Conservation (phyloP, 2,888 invertebrate genomes). For the Aporophyla lueneburgensis region DNA sequence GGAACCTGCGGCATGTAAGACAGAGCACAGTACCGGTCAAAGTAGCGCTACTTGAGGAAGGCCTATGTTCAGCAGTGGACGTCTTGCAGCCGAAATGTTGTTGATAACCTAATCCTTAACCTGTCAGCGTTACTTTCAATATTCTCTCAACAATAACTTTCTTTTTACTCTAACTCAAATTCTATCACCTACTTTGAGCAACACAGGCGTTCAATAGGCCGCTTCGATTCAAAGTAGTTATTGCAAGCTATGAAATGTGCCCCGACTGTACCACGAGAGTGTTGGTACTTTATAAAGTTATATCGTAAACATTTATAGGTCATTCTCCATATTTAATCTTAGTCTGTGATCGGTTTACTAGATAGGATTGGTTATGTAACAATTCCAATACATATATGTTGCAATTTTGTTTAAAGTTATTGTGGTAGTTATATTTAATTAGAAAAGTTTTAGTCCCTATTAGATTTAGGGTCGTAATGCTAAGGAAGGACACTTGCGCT, state of each 20-base stretch:
- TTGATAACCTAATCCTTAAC: background rate
- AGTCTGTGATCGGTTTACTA: slow-evolving; percentile 34
- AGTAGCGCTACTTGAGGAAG: too few relatives aligned
- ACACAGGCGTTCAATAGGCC: slow-evolving; percentile 46
- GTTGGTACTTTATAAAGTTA: slow-evolving; percentile 50
- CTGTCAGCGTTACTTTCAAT: background rate
- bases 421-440: slow-evolving; percentile 28
- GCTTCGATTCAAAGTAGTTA: slow-evolving; percentile 60
- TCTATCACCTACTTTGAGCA: slow-evolving; percentile 45
- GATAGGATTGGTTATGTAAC: slow-evolving; percentile 35
- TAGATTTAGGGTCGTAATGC: background rate
- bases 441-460: slow-evolving; percentile 22
- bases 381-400: background rate
- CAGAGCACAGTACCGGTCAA: too few relatives aligned
- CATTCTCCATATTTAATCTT: slow-evolving; percentile 54
- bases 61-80: too few relatives aligned
- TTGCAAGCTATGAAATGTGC: slow-evolving; percentile 52
- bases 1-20: too few relatives aligned
- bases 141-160: background rate
- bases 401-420: slow-evolving; percentile 10
- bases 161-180: background rate
- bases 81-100: too few relatives aligned
- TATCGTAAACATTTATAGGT: slow-evolving; percentile 62
- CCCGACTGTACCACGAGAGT: slow-evolving; percentile 35
- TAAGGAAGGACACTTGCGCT: too few relatives aligned